Evolutionary conservation across 1,140 invertebrate genomes (phyloP).

Genomic region (Philopotamus ludificatus): DNA sequence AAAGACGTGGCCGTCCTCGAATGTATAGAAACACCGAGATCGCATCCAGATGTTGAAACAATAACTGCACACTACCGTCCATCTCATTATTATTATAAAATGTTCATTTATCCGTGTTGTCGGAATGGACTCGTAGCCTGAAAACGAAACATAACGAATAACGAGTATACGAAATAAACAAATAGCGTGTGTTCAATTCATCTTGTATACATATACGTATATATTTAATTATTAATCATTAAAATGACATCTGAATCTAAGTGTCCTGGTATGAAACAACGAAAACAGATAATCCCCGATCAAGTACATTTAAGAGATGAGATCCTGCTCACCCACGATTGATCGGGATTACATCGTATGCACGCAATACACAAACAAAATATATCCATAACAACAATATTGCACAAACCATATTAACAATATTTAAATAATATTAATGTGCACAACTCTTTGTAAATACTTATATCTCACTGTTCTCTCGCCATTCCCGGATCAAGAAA

Average conservation of each 20-base stretch:
- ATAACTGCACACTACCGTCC: neutral
- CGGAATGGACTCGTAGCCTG: neutral
- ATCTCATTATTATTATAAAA: no score
- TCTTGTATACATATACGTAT: neutral
- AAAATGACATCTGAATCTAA: neutral
- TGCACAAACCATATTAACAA: neutral
- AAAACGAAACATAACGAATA: slow-evolving; percentile 5
- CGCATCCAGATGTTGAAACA: neutral
- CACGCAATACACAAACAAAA: neutral
- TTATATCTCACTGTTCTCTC: no score
- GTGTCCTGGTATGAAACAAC: neutral
- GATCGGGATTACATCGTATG: slow-evolving; percentile 18
- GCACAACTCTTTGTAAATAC: no score
- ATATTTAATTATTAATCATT: no score
- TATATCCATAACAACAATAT: slow-evolving; percentile 3
- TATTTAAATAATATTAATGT: neutral
- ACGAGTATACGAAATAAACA: neutral
- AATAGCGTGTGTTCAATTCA: neutral
- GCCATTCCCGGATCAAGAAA: no score
- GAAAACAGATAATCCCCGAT: slow-evolving; percentile 22
- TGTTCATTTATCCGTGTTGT: no score
- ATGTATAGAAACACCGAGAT: neutral
- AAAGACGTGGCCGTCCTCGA: no score
- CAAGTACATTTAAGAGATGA: slow-evolving; percentile 40
- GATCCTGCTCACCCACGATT: slow-evolving; percentile 40